phyloP scores from a whole-genome alignment of 2,113 vertebrate genomes.

The Tragelaphus buxtoni region DNA sequence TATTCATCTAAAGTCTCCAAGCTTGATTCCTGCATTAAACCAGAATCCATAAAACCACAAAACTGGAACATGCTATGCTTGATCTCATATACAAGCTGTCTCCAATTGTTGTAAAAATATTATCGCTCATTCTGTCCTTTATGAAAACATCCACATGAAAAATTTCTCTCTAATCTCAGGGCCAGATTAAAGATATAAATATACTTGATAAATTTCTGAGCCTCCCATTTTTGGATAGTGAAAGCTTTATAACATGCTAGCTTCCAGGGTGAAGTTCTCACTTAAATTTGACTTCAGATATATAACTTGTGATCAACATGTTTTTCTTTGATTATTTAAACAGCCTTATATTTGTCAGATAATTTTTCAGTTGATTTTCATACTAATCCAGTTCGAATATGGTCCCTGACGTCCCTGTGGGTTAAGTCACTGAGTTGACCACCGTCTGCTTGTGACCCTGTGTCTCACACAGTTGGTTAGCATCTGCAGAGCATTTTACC shows the following conservation, averaged over 20 bases:
- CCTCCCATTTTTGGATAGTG: background rate
- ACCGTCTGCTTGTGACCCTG: background rate
- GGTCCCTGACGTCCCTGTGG: background rate
- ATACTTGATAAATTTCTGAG: background rate
- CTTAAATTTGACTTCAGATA: background rate
- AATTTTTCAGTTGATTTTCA: background rate
- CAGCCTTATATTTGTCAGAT: background rate
- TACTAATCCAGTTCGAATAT: background rate
- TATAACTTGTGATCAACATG: background rate
- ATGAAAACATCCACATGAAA: background rate
- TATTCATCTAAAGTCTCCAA: background rate
- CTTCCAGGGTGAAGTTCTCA: background rate
- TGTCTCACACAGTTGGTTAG: background rate
- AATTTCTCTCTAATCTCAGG: background rate
- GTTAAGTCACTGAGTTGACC: background rate
- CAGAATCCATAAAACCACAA: background rate
- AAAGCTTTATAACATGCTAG: background rate
- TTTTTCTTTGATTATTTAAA: background rate
- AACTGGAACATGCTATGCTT: background rate
- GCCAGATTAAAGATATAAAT: constrained; percentile 8
- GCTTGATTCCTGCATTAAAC: background rate
- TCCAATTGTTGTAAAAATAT: constrained; percentile 7
- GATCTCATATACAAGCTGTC: background rate
- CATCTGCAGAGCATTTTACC: background rate
- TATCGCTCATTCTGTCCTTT: background rate